Conservation (phyloP, 2,113 vertebrate species). For the Microcebus tavaratra region DNA sequence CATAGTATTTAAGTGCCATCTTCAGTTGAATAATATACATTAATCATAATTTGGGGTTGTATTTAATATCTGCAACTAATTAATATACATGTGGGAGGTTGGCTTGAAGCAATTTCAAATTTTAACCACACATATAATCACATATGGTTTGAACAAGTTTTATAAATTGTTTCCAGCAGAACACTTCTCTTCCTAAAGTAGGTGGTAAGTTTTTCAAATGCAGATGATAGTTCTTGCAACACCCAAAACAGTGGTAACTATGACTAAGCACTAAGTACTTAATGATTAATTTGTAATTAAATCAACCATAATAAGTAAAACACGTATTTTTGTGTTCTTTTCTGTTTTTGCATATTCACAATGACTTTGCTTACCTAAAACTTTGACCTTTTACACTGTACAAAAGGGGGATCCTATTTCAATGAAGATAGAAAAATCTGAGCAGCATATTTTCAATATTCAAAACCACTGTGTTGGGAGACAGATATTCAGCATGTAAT, state of each 20-base stretch:
- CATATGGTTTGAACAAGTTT: background rate
- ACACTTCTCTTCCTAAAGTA: background rate
- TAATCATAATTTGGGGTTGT: background rate
- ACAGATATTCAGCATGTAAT: background rate
- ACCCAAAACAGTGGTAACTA: background rate
- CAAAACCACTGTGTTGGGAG: background rate
- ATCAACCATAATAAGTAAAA: background rate
- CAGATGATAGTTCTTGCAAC: fast-evolving
- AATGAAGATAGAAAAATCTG: background rate
- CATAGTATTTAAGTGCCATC: background rate
- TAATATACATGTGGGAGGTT: background rate
- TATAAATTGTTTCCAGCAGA: background rate
- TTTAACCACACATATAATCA: background rate
- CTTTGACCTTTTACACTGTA: background rate
- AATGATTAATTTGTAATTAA: background rate
- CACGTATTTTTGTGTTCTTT: background rate
- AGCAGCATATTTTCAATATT: slow-evolving; percentile 14
- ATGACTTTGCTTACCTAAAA: background rate
- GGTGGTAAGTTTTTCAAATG: background rate
- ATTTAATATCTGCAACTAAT: background rate
- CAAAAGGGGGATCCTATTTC: background rate
- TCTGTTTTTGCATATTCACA: background rate
- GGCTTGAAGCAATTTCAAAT: background rate
- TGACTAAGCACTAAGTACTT: fast-evolving
- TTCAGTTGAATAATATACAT: background rate